These are phyloP conservation scores for Triplophysa siluroides DNA, from an alignment of 2,113 vertebrate species.

Conservation along the genomic window DNA sequence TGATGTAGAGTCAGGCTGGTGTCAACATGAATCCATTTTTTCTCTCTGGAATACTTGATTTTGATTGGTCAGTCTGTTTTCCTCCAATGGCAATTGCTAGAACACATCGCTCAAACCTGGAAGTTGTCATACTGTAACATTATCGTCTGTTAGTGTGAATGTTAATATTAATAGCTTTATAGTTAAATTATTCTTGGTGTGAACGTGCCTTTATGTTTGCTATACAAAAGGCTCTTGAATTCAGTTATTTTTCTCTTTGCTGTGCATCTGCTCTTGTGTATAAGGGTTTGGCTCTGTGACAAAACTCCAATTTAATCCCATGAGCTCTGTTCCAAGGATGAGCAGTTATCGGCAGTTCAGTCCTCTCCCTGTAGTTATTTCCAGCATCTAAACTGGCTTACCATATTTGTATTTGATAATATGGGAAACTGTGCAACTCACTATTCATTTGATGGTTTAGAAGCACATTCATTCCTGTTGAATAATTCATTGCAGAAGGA, in stretches of 20 bases:
- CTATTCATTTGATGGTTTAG: slow-evolving; percentile 47
- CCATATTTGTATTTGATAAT: slow-evolving; percentile 54
- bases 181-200: slow-evolving; percentile 18
- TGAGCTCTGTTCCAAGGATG: slow-evolving; percentile 45
- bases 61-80: too few relatives aligned
- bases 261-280: slow-evolving; percentile 42
- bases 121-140: too few relatives aligned
- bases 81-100: too few relatives aligned
- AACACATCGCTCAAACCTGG: too few relatives aligned
- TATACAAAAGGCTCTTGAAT: slow-evolving; percentile 36
- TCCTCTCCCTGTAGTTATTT: slow-evolving; percentile 41
- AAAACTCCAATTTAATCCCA: slow-evolving; percentile 43
- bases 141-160: too few relatives aligned
- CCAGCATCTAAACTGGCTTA: slow-evolving; percentile 46
- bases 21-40: not conserved
- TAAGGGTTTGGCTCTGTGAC: slow-evolving; percentile 51
- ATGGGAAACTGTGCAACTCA: slow-evolving; percentile 36
- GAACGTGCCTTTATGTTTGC: slow-evolving; percentile 11
- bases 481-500: slow-evolving; percentile 35
- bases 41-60: not conserved
- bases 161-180: too few relatives aligned
- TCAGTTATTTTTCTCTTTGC: slow-evolving; percentile 21
- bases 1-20: slow-evolving; percentile 7
- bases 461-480: slow-evolving; percentile 26
- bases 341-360: slow-evolving; percentile 33